A percentile compares a stretch with the other conserved stretches of the same genome.
These are phyloP conservation scores for Drosophila pandora DNA, from an alignment of 1,140 invertebrate species.

Conservation along the genomic window DNA sequence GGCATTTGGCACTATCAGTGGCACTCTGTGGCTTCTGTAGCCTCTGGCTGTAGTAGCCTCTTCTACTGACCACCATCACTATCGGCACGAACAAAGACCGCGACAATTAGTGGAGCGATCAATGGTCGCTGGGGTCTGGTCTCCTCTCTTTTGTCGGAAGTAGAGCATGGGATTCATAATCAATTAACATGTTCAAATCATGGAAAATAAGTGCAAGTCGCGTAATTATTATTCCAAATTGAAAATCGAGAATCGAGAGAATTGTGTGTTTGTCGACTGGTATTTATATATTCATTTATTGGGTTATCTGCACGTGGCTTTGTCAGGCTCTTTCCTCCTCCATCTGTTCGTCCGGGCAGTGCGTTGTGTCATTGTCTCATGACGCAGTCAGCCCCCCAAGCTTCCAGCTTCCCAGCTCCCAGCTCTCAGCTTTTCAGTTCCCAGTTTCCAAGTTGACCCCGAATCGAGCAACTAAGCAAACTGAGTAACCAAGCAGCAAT, in stretches of 20 bases:
- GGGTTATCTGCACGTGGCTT: constrained; percentile 70
- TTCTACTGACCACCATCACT: constrained; percentile 39
- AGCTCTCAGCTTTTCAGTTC: neutral
- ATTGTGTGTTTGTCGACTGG: constrained; percentile 32
- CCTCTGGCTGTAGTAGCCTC: constrained; percentile 16
- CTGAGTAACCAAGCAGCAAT: constrained; percentile 13
- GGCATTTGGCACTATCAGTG: constrained; percentile 43
- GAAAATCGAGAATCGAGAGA: constrained; percentile 35
- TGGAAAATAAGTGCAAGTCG: constrained; percentile 64
- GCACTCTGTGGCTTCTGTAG: constrained; percentile 4
- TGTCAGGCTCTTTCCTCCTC: constrained; percentile 27
- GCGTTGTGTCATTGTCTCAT: constrained; percentile 30
- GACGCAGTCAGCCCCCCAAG: constrained; percentile 15
- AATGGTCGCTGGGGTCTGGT: constrained; percentile 65
- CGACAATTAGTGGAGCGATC: constrained; percentile 80
- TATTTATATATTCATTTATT: constrained; percentile 37
- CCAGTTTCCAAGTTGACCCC: constrained; percentile 20
- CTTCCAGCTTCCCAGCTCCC: neutral
- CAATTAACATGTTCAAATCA: constrained; percentile 78
- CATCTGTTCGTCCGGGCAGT: neutral
- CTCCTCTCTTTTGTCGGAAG: constrained; percentile 56
- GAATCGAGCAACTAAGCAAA: constrained; percentile 6
- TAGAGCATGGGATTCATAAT: constrained; percentile 73
- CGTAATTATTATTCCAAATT: constrained; percentile 51
- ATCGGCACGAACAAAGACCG: constrained; percentile 75